A percentile compares a stretch with the other conserved stretches of the same genome.
These are phyloP conservation scores for Ernsta delagoae DNA, from an alignment of 2,888 invertebrate genomes.

Conservation along the genomic window DNA sequence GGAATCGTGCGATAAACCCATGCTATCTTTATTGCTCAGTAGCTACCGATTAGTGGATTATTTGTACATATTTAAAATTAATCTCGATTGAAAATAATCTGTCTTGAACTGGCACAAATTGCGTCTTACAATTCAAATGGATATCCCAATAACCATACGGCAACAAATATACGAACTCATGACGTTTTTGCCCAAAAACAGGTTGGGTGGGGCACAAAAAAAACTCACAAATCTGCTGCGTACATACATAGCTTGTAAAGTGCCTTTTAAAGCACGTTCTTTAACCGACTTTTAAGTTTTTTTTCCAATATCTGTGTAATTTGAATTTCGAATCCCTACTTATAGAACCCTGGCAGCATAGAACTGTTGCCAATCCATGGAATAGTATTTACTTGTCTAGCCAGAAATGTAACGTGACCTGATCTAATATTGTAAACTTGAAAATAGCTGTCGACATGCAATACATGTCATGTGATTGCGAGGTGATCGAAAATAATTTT, in stretches of 20 bases:
- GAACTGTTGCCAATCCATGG: slow-evolving; percentile 8
- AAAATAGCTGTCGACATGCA: slow-evolving; percentile 9
- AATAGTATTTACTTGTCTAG: slow-evolving; percentile 12
- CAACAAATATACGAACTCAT: neutral
- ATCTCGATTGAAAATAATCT: neutral
- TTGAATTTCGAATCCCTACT: no score
- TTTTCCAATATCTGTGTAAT: neutral
- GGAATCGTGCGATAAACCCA: neutral
- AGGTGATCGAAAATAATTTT: neutral
- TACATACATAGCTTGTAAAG: no score
- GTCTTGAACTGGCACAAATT: neutral
- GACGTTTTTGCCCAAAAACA: slow-evolving; percentile 1
- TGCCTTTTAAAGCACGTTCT: no score
- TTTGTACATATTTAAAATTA: neutral
- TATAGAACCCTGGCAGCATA: no score
- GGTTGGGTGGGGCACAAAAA: neutral
- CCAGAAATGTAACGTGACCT: slow-evolving; percentile 25
- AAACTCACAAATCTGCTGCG: neutral
- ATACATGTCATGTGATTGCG: neutral
- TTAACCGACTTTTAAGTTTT: no score
- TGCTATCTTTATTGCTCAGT: neutral
- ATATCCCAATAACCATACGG: neutral
- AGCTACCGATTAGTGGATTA: neutral
- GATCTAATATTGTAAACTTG: slow-evolving; percentile 13
- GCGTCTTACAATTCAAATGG: neutral